Evolutionary conservation across 2,797 vertebrate genomes (phyloP), one percentile per base, ranked within the genome.

Genomic region (Mormyrops attenuatus): DNA sequence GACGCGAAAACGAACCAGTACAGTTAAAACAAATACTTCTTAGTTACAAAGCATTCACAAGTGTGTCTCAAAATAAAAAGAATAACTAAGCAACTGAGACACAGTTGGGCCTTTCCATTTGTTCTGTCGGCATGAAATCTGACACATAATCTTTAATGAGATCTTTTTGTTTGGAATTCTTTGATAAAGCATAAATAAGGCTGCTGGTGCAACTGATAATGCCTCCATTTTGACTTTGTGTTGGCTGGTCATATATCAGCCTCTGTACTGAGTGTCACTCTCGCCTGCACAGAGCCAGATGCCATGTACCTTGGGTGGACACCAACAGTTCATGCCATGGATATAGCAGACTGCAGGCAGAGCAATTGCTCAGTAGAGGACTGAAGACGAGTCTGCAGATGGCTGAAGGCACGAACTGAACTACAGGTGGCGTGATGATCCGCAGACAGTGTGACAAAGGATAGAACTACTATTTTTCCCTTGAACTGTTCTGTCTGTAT

Each of bases 121-220:
- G 77, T 82, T 82, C 77, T 47, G 41, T 47, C 77, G 0, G 41
- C 77, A 82, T 82, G 77, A n/a, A 82, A 82, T 82, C 17, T 47
- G 77, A 82, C 77, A 82, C 77, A 82, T 82, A 82, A 82, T 82
- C 41, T n/a, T 82, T 44, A 82, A 82, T 82, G 41, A 82, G 77
- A 82, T 82, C 17, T 47, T 82, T 47, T 47, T 82, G 41, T 47
- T 4, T 82, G 38, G 77, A 82, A 82, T n/a, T 82, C 77, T 82
- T 82, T 82, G 77, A 82, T n/a, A 44, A 82, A 47, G 77, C 77
- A 82, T 82, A n/a, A 82, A 82, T 47, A 1, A 44, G 73, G 34
- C 6, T 41, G 73, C 73, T 41, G 38, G 73, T 80, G 73, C 17
- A n/a, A 20, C 20, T 80, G 38, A 41, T 4, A 41, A 80, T 44